Evolutionary conservation across 2,888 invertebrate species (phyloP), one percentile per base, ranked within the genome.

Genomic region (Agrochola lychnidis): DNA sequence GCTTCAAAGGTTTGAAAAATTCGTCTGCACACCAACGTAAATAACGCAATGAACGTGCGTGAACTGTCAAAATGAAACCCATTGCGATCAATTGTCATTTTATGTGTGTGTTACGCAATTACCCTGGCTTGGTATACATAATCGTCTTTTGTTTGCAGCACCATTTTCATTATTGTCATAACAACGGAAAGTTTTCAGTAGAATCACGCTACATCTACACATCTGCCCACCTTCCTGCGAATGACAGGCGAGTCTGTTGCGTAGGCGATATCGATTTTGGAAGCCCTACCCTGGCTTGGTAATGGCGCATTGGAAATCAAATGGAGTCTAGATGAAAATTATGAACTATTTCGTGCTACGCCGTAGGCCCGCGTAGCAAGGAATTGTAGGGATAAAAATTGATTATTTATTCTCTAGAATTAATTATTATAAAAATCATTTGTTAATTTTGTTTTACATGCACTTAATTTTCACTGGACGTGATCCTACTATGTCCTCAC

Each of bases 281-380:
- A 72, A 78, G 81, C 78, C 72, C 82, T 64, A 77, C 77, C 57
- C 68, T 67, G 48, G 48, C 70, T 30, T 19, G 76, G 59, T 4
- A 16, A 14, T 59, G 53, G 63, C 25, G 25, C 16, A 40, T 57
- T 12, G 22, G 2, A 10, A 76, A 57, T 25, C 51, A 70, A 59
- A 53, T 71, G 36, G 19, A 25, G 19, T 4, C 40, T 66, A 48
- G 56, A 62, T 36, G 51, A 30, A 45, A 51, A 9, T 40, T 62
- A 56, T 62, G 14, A 12, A 42, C 10, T 9, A 10, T 25, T 25
- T 40, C 3, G 30, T 67, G 48, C 66, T 56, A 61, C 48, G 64
- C 40, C 53, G 76, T 61, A 68, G 68, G 2, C 16, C 72, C 10
- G n/a, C 71, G 78, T 71, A 64, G 78, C 78, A 22, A 25, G 48